Evolutionary conservation across 2,888 invertebrate species (phyloP).

Genomic region (Balanococcus diminutus): DNA sequence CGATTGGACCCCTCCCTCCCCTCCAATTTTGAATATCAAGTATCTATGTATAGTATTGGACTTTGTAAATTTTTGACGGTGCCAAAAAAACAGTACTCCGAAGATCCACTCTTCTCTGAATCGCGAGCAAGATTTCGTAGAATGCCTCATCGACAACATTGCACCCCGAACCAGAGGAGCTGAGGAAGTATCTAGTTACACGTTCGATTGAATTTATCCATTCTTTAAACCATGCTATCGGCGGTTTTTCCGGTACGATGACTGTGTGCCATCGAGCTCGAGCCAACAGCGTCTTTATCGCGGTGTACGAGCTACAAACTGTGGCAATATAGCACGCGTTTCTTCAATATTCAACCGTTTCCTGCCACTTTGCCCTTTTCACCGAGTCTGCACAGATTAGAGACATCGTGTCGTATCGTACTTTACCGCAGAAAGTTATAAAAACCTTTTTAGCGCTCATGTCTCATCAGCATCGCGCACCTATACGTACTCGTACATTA

Average conservation of each 20-base stretch:
- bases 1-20: no score
- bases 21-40: no score
- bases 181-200: constrained; percentile 14
- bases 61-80: no score
- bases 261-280: neutral
- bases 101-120: no score
- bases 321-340: neutral
- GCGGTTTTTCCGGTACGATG: neutral
- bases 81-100: no score
- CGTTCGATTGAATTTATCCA: constrained; percentile 9
- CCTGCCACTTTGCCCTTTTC: neutral
- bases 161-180: neutral
- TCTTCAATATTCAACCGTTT: neutral
- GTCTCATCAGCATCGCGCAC: neutral
- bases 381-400: neutral
- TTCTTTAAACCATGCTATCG: neutral
- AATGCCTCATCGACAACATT: no score
- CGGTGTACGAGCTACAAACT: neutral
- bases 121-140: no score
- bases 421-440: constrained; percentile 1
- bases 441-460: neutral
- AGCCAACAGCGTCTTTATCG: neutral
- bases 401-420: neutral
- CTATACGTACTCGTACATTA: neutral
- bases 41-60: no score